These are phyloP conservation scores for Pseudois nayaur DNA, from an alignment of 2,113 vertebrate genomes.

Conservation along the genomic window DNA sequence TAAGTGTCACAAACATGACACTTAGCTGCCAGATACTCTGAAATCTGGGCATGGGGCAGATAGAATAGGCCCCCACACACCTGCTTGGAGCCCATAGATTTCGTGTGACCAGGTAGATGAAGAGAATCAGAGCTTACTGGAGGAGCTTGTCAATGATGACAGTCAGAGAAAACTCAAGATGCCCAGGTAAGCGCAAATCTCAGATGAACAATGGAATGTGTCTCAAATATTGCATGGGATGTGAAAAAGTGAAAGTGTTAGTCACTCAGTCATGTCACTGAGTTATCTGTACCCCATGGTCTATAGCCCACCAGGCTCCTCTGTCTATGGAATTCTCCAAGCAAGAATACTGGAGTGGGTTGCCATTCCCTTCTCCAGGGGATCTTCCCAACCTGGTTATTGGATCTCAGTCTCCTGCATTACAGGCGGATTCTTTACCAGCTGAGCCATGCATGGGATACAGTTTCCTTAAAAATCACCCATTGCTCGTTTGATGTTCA, in stretches of 20 bases:
- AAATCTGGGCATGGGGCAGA: not conserved
- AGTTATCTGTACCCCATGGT: not conserved
- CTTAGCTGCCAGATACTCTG: rapidly evolving
- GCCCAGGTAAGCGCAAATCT: rapidly evolving
- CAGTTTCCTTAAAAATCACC: not conserved
- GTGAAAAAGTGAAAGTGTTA: not conserved
- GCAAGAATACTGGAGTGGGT: not conserved
- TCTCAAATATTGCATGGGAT: rapidly evolving
- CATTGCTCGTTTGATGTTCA: rapidly evolving
- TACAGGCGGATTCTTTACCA: not conserved
- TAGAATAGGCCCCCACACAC: rapidly evolving
- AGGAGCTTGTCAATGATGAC: rapidly evolving
- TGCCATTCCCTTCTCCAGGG: not conserved
- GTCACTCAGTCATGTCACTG: not conserved
- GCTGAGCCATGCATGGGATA: not conserved
- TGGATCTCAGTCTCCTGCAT: not conserved
- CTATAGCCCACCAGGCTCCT: not conserved
- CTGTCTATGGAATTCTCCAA: not conserved
- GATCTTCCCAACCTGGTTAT: not conserved
- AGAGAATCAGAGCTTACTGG: not conserved
- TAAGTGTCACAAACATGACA: not conserved
- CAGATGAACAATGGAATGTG: not conserved
- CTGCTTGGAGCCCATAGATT: not conserved
- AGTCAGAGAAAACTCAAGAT: rapidly evolving
- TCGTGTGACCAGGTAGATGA: not conserved